Base-by-base conservation (phyloP, 2,797 vertebrate genomes). In the Anableps anableps region DNA sequence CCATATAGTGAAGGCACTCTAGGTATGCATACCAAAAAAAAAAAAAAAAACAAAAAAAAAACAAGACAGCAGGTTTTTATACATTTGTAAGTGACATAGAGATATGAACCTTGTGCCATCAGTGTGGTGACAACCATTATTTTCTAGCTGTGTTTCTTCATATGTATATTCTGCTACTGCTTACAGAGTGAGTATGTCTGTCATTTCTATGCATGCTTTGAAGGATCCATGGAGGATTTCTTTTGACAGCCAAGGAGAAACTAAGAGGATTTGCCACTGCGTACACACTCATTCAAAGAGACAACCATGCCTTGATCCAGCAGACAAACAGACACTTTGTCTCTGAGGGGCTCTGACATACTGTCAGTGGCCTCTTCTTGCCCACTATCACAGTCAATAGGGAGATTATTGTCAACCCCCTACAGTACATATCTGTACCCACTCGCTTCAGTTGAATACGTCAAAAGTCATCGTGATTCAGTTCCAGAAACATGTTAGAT, bases 261-360 rank as follows among this genome's bases (percentile, higher is more conserved):
- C 5, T 43, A 1, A 76, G 75, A 43, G 82, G 55, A 71, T 78
- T 73, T 71, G 68, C 53, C 45, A 50, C 68, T 23, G 21, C 47
- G 41, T 8, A 80, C 62, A 83, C 38, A 53, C 82, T 83, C 36
- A 34, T 64, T 82, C 53, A 80, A 31, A 85, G n/a, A 82, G 68
- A 89, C 81, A 83, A 86, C 45, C 19, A 5, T 7, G 79, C 68
- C 55, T 89, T 87, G 75, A 85, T 83, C 41, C 36, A n/a, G 70
- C 2, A 55, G 83, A 92, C 92, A 93, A 90, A 88, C 80, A 43
- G 48, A 66, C 80, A 80, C 88, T 90, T 91, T 92, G 93, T 94
- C 82, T 62, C 75, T 72, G 13, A 78, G 79, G 74, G 76, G 85
- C 87, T 85, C 43, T 80, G 86, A 82, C 87, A 84, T 83, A 64